Percentiles rank a stretch among this genome's conserved stretches.
Evolutionary conservation across 2,113 vertebrate genomes (phyloP).

Genomic region (Caracal caracal): DNA sequence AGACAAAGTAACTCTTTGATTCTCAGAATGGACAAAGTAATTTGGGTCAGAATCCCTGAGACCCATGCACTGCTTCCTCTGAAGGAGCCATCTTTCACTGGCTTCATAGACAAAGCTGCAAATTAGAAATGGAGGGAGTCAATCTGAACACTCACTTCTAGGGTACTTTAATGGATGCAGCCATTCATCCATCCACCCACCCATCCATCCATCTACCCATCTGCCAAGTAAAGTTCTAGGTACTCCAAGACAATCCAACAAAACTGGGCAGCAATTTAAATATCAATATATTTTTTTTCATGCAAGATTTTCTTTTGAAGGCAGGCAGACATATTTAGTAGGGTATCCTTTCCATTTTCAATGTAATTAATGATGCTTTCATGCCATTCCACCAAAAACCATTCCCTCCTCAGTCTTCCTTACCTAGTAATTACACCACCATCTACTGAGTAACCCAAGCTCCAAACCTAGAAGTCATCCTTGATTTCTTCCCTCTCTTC

Average conservation of each 20-base stretch:
- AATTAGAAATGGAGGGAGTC: background rate
- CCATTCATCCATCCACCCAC: background rate
- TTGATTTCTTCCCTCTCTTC: background rate
- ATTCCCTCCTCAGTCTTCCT: background rate
- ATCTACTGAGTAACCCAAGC: background rate
- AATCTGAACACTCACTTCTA: background rate
- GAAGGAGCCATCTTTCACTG: background rate
- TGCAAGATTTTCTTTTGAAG: background rate
- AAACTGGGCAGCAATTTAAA: background rate
- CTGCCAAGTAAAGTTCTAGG: background rate
- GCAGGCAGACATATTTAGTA: background rate
- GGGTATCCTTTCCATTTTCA: background rate
- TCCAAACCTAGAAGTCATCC: background rate
- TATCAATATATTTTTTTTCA: background rate
- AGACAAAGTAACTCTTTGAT: background rate
- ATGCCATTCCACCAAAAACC: background rate
- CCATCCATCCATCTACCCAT: background rate
- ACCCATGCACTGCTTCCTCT: background rate
- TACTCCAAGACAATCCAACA: background rate
- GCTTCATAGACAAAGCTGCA: background rate
- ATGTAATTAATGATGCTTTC: background rate
- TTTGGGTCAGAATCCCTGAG: constrained; percentile 1
- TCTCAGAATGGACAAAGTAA: background rate
- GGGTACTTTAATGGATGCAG: background rate
- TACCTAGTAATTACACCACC: background rate